Evolutionary conservation across 2,797 vertebrate genomes (phyloP).

Genomic region (Petrocephalus sullivani): DNA sequence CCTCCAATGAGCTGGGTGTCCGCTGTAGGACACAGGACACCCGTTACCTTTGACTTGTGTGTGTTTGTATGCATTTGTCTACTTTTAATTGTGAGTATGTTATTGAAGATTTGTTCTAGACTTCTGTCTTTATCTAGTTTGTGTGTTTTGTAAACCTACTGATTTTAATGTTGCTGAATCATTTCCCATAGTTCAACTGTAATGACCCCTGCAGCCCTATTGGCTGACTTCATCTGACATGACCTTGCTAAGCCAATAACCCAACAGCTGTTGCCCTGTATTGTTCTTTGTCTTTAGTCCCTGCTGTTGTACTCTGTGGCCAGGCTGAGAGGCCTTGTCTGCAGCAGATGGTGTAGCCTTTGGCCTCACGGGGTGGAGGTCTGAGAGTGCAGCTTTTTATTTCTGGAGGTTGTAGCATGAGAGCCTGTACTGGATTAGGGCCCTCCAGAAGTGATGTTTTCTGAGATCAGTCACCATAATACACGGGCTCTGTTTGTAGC

Average conservation of each 20-base stretch:
- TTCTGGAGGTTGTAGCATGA: background rate
- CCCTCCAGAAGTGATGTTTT: background rate
- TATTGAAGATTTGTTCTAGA: background rate
- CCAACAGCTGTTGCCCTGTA: background rate
- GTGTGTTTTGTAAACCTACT: background rate
- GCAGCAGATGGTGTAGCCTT: background rate
- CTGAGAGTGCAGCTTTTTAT: background rate
- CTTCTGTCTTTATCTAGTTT: conserved; percentile 3
- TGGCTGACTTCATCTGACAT: background rate
- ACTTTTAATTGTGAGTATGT: background rate
- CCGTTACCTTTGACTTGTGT: conserved; percentile 23
- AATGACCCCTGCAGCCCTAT: background rate
- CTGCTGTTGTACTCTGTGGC: background rate
- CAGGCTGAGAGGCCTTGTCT: background rate
- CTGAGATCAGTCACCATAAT: background rate
- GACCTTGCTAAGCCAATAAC: background rate
- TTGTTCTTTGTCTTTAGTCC: background rate
- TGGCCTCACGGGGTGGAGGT: background rate
- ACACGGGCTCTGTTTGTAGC: background rate
- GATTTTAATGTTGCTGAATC: background rate
- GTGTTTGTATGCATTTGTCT: background rate
- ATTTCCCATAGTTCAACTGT: background rate
- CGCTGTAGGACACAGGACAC: background rate
- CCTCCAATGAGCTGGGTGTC: background rate
- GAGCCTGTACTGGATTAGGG: background rate